phyloP scores from a whole-genome alignment of 2,113 vertebrate species.

The Cygnus atratus region DNA sequence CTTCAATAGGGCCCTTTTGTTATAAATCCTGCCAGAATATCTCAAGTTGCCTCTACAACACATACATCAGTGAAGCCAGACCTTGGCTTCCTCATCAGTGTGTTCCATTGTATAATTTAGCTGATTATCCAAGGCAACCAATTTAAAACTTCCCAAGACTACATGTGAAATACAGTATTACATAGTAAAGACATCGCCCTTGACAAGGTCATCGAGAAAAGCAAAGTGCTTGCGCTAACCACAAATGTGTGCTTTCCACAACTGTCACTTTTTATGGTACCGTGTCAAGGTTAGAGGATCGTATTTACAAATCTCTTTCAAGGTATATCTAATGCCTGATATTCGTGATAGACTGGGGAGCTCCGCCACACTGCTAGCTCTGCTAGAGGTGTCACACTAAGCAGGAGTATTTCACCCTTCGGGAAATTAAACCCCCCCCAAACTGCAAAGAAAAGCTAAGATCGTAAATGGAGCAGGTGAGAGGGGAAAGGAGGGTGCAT shows the following conservation, averaged over 20 bases:
- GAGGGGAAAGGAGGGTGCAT: accelerated
- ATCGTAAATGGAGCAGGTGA: not conserved
- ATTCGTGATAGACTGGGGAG: not conserved
- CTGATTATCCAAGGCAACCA: slow-evolving; percentile 11
- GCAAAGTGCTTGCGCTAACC: not conserved
- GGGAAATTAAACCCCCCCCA: slow-evolving; percentile 1
- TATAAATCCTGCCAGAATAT: slow-evolving; percentile 9
- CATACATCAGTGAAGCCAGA: not conserved
- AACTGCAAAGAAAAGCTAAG: not conserved
- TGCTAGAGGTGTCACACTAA: not conserved
- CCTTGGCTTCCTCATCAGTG: not conserved
- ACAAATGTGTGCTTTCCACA: not conserved
- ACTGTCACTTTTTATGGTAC: not conserved
- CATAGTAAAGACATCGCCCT: not conserved
- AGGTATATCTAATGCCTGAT: slow-evolving; percentile 18
- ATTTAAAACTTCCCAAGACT: slow-evolving; percentile 26
- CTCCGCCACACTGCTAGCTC: not conserved
- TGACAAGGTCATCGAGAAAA: not conserved
- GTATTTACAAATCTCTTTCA: not conserved
- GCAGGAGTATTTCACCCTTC: not conserved
- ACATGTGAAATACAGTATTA: slow-evolving; percentile 10
- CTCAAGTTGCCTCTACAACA: not conserved
- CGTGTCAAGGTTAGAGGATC: accelerated
- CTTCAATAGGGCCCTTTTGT: not conserved
- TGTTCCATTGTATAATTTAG: slow-evolving; percentile 10